Evolutionary conservation across 2,888 invertebrate species (phyloP).

Genomic region (Drosophila parthenogenetica): DNA sequence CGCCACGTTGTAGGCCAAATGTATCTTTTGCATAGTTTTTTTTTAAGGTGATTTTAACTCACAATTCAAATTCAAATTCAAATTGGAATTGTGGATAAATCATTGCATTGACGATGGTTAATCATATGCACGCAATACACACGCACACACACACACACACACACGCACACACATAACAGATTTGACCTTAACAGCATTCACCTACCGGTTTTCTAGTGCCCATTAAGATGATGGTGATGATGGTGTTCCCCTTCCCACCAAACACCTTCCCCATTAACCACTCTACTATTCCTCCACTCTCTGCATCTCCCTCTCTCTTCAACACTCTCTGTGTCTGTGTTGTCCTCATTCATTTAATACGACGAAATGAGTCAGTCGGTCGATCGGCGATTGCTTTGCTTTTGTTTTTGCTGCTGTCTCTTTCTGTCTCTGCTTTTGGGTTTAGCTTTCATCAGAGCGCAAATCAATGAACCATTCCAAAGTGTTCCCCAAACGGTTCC

Average conservation of each 20-base stretch:
- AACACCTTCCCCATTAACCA: not conserved
- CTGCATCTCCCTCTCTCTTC: not conserved
- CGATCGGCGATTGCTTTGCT: slow-evolving; percentile 50
- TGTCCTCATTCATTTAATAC: slow-evolving; percentile 54
- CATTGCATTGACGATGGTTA: slow-evolving; percentile 44
- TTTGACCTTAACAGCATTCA: slow-evolving; percentile 75
- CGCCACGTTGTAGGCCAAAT: slow-evolving; percentile 65
- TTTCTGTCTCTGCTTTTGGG: slow-evolving; percentile 15
- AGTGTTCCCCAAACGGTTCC: slow-evolving; percentile 44
- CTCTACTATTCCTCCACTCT: not conserved
- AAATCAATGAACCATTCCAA: slow-evolving; percentile 71
- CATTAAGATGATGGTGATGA: slow-evolving; percentile 41
- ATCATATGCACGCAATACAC: slow-evolving; percentile 59
- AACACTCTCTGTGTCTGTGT: not conserved
- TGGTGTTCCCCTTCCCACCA: not conserved
- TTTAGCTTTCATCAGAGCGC: slow-evolving; percentile 43
- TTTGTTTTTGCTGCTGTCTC: slow-evolving; percentile 37
- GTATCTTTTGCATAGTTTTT: slow-evolving; percentile 59
- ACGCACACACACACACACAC: slow-evolving; percentile 55
- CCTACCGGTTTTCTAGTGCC: slow-evolving; percentile 75
- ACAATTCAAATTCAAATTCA: slow-evolving; percentile 64
- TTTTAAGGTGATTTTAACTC: slow-evolving; percentile 46
- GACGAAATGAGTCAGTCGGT: slow-evolving; percentile 76
- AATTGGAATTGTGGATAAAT: slow-evolving; percentile 47
- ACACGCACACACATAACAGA: slow-evolving; percentile 63